Percentiles rank a stretch among this genome's conserved stretches.
phyloP scores from a whole-genome alignment of 2,888 invertebrate species.

The Erpobdella octoculata region DNA sequence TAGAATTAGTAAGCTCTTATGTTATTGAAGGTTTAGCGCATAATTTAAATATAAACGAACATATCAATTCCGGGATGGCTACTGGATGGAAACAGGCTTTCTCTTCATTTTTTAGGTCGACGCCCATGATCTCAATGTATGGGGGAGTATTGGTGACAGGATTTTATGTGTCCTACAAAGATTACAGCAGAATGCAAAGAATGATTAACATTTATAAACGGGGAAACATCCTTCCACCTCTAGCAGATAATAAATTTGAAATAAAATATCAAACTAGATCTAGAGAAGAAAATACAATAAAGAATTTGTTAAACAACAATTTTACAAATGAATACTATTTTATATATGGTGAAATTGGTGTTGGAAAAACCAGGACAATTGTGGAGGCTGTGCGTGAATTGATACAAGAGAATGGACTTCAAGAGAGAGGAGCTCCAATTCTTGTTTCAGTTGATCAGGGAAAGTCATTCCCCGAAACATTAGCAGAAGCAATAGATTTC shows the following conservation, averaged over 20 bases:
- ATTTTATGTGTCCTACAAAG: constrained; percentile 35
- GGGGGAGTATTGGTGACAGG: constrained; percentile 29
- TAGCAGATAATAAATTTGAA: constrained; percentile 35
- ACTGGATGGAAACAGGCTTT: constrained; percentile 26
- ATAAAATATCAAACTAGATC: constrained; percentile 29
- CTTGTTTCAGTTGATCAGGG: constrained; percentile 36
- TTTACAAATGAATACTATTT: constrained; percentile 37
- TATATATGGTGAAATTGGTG: constrained; percentile 37
- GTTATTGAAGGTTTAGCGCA: too few relatives aligned
- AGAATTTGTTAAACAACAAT: constrained; percentile 18
- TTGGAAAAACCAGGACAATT: constrained; percentile 36
- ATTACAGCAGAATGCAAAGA: constrained; percentile 28
- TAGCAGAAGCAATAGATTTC: constrained; percentile 36
- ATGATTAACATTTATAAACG: constrained; percentile 33
- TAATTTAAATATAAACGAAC: background rate
- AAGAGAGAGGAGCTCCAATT: constrained; percentile 35
- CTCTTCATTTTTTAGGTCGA: constrained; percentile 15
- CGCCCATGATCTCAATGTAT: constrained; percentile 24
- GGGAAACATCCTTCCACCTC: constrained; percentile 36
- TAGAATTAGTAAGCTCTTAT: too few relatives aligned
- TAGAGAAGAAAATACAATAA: constrained; percentile 28
- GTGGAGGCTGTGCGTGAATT: constrained; percentile 34
- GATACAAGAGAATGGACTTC: constrained; percentile 26
- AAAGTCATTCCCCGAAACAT: constrained; percentile 35
- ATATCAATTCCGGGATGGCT: background rate